A percentile compares a stretch with the other conserved stretches of the same genome.
phyloP scores from a whole-genome alignment of 2,797 vertebrate species.

The Lepus townsendii region DNA sequence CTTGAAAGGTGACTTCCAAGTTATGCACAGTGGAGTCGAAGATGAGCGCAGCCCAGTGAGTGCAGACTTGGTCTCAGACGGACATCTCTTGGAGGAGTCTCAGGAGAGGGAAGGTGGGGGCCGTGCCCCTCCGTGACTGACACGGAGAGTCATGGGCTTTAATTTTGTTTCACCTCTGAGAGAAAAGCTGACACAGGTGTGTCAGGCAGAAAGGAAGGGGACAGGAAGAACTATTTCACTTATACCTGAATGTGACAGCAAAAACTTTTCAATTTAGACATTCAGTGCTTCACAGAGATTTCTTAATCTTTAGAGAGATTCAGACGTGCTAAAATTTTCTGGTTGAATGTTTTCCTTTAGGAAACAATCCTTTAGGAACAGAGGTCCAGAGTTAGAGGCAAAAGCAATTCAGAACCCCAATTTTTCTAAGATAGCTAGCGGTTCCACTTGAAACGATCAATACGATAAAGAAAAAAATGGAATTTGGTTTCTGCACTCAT shows the following conservation, averaged over 20 bases:
- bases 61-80: not conserved
- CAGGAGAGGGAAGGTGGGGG: not conserved
- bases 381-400: conserved; percentile 71
- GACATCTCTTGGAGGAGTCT: not conserved
- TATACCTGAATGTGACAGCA: conserved; percentile 42
- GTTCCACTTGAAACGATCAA: conserved; percentile 78
- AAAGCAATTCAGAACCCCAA: conserved; percentile 77
- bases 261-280: conserved; percentile 74
- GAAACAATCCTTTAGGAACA: conserved; percentile 70
- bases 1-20: not conserved
- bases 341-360: conserved; percentile 78
- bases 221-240: conserved; percentile 48
- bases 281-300: conserved; percentile 65
- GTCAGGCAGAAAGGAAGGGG: not conserved
- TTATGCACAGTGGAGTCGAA: not conserved
- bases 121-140: not conserved
- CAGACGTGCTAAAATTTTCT: conserved; percentile 73
- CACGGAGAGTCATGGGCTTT: not conserved
- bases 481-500: conserved; percentile 56
- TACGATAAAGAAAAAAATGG: conserved; percentile 63
- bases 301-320: conserved; percentile 74
- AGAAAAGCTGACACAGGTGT: conserved; percentile 34
- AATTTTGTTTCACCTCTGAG: conserved; percentile 65
- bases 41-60: too few species aligned
- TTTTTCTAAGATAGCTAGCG: conserved; percentile 73